phyloP scores from a whole-genome alignment of 2,888 invertebrate genomes.

The Hyppa rectilinea region DNA sequence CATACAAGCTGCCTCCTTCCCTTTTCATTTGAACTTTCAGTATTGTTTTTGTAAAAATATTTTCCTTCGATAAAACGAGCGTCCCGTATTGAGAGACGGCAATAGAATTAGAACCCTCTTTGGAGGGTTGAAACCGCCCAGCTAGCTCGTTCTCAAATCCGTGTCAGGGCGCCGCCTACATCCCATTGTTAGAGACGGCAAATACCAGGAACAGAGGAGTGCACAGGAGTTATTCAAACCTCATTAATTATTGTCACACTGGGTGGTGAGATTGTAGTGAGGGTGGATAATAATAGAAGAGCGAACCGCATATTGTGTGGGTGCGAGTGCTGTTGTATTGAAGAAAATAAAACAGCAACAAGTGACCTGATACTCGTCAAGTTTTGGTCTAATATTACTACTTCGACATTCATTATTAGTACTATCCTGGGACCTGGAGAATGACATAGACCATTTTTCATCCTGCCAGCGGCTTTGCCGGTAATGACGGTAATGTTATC shows the following conservation, averaged over 20 bases:
- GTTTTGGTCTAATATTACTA: not conserved
- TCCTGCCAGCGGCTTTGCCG: too few species aligned
- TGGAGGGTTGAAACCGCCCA: constrained; percentile 70
- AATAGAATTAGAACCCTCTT: constrained; percentile 25
- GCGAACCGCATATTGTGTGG: not conserved
- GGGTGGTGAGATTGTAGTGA: constrained; percentile 60
- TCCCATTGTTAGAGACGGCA: constrained; percentile 84
- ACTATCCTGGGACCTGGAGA: not conserved
- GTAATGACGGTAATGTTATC: too few species aligned
- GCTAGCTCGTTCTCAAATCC: constrained; percentile 59
- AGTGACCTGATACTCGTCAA: not conserved
- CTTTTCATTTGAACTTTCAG: not conserved
- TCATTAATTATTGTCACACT: constrained; percentile 54
- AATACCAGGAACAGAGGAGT: constrained; percentile 81
- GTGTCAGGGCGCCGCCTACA: constrained; percentile 85
- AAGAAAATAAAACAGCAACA: constrained; percentile 15
- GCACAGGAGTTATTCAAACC: constrained; percentile 69
- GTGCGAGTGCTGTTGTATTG: not conserved
- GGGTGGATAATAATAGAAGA: constrained; percentile 27
- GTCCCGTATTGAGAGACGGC: constrained; percentile 5
- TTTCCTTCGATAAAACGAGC: not conserved
- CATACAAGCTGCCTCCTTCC: not conserved
- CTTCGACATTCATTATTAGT: not conserved
- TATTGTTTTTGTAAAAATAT: not conserved
- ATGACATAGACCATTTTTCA: not conserved